phyloP scores from a whole-genome alignment of 23 tunicate genomes.

The Styela plicata region DNA sequence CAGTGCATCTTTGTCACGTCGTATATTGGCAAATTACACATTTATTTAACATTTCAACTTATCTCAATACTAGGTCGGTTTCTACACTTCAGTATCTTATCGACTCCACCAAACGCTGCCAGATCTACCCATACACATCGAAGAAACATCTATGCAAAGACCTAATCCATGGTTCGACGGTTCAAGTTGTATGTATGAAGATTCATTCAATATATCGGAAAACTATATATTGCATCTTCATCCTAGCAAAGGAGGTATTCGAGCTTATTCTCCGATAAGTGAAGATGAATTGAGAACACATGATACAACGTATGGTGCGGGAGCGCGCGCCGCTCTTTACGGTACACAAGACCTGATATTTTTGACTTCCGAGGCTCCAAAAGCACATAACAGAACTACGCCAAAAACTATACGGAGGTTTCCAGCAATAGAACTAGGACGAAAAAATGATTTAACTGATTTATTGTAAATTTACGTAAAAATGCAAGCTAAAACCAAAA shows the following conservation, averaged over 20 bases:
- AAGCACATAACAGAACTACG: background rate
- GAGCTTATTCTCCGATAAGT: too few species aligned
- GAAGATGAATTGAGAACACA: slow-evolving; percentile 5
- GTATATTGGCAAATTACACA: too few species aligned
- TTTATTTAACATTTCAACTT: too few species aligned
- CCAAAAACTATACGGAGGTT: too few species aligned
- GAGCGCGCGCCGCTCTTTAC: slow-evolving; percentile 23
- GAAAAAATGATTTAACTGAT: too few species aligned
- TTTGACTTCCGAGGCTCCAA: background rate
- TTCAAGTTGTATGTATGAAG: slow-evolving; percentile 15
- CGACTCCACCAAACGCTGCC: slow-evolving; percentile 3
- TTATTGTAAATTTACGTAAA: too few species aligned
- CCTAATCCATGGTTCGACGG: slow-evolving; percentile 39
- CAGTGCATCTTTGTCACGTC: too few species aligned
- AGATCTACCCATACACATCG: slow-evolving; percentile 24
- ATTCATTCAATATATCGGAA: slow-evolving; percentile 19
- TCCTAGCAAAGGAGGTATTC: slow-evolving; percentile 27
- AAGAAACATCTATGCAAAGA: slow-evolving; percentile 25
- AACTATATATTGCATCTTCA: slow-evolving; percentile 24
- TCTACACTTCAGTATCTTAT: too few species aligned
- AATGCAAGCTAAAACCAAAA: too few species aligned
- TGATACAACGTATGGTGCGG: slow-evolving; percentile 35
- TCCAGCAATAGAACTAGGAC: too few species aligned
- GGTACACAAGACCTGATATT: slow-evolving; percentile 28
- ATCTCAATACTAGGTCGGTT: too few species aligned